Percentiles rank a stretch among this genome's conserved stretches.
These are phyloP conservation scores for Peromyscus attwateri DNA, from an alignment of 2,797 vertebrate genomes.

Conservation along the genomic window DNA sequence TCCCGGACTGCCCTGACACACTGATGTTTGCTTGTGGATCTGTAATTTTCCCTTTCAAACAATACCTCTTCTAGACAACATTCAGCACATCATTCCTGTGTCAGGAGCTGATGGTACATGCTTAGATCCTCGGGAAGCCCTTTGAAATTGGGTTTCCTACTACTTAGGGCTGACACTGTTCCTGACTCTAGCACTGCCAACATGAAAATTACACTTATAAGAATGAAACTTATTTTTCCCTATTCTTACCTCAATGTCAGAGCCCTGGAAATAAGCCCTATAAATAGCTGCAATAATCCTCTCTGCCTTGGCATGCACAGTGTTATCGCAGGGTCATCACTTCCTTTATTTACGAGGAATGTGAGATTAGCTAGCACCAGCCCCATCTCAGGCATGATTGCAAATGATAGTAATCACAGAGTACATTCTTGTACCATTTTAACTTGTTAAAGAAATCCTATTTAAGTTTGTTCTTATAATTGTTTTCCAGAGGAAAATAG, in stretches of 20 bases:
- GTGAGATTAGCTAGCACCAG: background rate
- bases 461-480: conserved; percentile 53
- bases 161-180: background rate
- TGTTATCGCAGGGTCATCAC: background rate
- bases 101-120: background rate
- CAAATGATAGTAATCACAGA: conserved; percentile 3
- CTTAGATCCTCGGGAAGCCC: background rate
- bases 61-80: background rate
- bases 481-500: conserved; percentile 33
- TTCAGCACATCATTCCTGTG: background rate
- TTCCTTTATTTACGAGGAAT: conserved; percentile 1
- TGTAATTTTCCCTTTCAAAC: background rate
- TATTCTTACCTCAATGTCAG: background rate
- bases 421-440: background rate
- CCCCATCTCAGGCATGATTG: background rate
- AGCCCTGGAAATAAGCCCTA: background rate
- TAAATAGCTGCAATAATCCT: background rate
- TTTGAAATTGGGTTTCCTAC: background rate
- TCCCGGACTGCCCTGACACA: background rate
- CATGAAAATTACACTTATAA: background rate
- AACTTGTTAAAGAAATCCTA: background rate
- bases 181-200: background rate
- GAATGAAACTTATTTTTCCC: background rate
- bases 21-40: background rate
- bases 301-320: background rate